phyloP scores from a whole-genome alignment of 2,888 invertebrate species.

The Melinopterus prodromus region DNA sequence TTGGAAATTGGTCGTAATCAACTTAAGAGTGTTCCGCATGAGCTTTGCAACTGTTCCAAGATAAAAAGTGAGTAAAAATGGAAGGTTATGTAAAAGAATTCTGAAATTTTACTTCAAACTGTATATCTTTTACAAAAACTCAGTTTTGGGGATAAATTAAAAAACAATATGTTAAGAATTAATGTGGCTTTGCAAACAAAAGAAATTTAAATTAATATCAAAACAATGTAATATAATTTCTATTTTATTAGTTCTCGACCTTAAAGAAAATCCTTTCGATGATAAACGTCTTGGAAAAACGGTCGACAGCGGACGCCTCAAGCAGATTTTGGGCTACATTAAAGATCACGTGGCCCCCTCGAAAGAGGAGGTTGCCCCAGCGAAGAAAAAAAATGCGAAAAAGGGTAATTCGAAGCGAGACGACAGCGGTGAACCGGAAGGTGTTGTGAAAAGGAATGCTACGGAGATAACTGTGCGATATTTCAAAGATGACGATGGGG shows the following conservation, averaged over 20 bases:
- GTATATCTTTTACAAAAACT: no score
- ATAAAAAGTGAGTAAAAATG: slow-evolving; percentile 67
- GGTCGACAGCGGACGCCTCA: slow-evolving; percentile 77
- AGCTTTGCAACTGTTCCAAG: slow-evolving; percentile 73
- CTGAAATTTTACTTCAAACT: neutral
- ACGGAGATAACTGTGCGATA: slow-evolving; percentile 52
- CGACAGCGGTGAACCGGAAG: slow-evolving; percentile 50
- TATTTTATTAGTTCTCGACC: slow-evolving; percentile 54
- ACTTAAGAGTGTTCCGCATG: slow-evolving; percentile 72
- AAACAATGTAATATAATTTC: slow-evolving; percentile 34
- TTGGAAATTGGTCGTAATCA: slow-evolving; percentile 77
- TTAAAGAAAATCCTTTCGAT: slow-evolving; percentile 76
- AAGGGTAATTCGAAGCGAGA: slow-evolving; percentile 47
- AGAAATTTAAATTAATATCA: no score
- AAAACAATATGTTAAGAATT: no score
- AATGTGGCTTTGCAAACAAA: no score
- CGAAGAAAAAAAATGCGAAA: slow-evolving; percentile 59
- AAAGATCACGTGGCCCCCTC: slow-evolving; percentile 69
- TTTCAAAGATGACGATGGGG: slow-evolving; percentile 49
- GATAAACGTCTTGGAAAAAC: slow-evolving; percentile 79
- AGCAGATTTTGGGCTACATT: slow-evolving; percentile 80
- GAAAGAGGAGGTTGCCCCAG: slow-evolving; percentile 52
- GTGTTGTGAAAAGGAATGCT: slow-evolving; percentile 29
- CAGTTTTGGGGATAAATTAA: no score
- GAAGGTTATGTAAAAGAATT: no score